Percentiles rank a stretch among this genome's conserved stretches.
phyloP scores from a whole-genome alignment of 2,113 vertebrate genomes.

The Xenopus borealis region DNA sequence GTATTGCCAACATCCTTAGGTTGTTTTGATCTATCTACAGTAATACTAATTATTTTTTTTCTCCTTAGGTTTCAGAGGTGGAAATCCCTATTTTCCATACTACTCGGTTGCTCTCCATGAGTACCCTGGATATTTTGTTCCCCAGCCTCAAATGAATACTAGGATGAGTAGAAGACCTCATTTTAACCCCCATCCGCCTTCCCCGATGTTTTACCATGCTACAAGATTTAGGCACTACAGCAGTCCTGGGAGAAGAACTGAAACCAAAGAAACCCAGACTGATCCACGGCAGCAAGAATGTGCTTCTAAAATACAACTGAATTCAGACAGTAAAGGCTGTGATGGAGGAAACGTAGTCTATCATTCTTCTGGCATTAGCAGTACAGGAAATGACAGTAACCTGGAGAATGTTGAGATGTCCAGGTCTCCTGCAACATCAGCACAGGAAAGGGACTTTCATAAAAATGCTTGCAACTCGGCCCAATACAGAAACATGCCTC shows the following conservation, averaged over 20 bases:
- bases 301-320: constrained; percentile 44
- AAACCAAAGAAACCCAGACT: constrained; percentile 59
- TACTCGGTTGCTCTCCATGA: constrained; percentile 50
- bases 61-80: constrained; percentile 51
- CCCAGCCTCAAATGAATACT: constrained; percentile 51
- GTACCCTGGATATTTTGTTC: constrained; percentile 54
- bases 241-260: constrained; percentile 51
- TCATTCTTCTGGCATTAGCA: constrained; percentile 52
- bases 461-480: constrained; percentile 51
- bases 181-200: constrained; percentile 56
- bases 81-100: constrained; percentile 53
- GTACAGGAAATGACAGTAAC: constrained; percentile 49
- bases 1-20: too few relatives aligned
- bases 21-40: too few relatives aligned
- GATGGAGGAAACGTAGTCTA: constrained; percentile 43
- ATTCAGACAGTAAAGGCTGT: constrained; percentile 47
- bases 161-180: constrained; percentile 53
- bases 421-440: constrained; percentile 47
- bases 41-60: not conserved
- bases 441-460: constrained; percentile 53
- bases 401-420: constrained; percentile 47
- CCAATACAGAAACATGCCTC: constrained; percentile 50
- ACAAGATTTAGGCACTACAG: constrained; percentile 51
- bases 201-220: constrained; percentile 57
- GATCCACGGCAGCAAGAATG: constrained; percentile 57